Base-by-base conservation (phyloP, 2,797 vertebrate genomes). In the Miichthys miiuy region DNA sequence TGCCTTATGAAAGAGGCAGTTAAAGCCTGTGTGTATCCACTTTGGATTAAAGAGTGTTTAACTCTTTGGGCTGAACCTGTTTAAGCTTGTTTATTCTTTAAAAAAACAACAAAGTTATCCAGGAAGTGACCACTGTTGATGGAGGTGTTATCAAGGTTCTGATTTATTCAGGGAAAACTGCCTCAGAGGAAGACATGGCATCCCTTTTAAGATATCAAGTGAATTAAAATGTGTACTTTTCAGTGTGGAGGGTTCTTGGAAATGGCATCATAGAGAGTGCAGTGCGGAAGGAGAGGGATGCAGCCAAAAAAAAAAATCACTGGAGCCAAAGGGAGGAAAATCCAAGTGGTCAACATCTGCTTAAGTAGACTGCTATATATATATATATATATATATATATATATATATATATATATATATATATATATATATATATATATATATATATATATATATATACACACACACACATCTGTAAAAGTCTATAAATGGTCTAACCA, bases 261-360 rank as follows among this genome's bases (percentile, higher is more conserved):
- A 72, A 65, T 2, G 4, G 60, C 30, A 62, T 58, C 51, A 38
- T 9, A 1, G 21, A 82, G 67, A 50, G 72, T 38, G 7, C 46
- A 38, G 71, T 86, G 73, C 83, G 80, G 81, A 82, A 75, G 77
- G 48, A 79, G 46, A 73, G 68, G 17, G 75, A 61, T 41, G 30
- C 20, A 68, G 81, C 73, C 80, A 87, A 87, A 77, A 70, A 38
- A 34, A 8, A 34, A 9, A 21, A 38, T 50, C 8, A 23, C 38
- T 62, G 34, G 20, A 83, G 65, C 83, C 83, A 88, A 75, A 84
- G 46, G 62, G 46, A 79, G 69, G 68, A 81, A 75, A 75, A 83
- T 80, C 71, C 67, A 82, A 83, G 74, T 83, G 77, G 87, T 87
- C 80, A 70, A 79, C 70, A 86, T 76, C 81, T 21, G 38, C 77